Base-by-base conservation (phyloP, 2,797 vertebrate genomes). In the Varecia variegata region DNA sequence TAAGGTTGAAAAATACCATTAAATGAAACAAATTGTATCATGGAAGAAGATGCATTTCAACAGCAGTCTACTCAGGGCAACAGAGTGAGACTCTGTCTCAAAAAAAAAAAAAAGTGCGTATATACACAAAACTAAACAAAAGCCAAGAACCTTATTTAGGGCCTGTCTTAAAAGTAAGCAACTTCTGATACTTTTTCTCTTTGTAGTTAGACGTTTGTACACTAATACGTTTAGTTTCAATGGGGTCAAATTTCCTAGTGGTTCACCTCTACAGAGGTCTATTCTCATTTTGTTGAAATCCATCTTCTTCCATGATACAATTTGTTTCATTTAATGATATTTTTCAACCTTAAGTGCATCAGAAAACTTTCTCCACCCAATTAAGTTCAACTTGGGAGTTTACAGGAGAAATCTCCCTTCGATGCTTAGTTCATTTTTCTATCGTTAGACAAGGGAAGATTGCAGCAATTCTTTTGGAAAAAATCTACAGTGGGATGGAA, bases 261-360 rank as follows among this genome's bases (percentile, higher is more conserved):
- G 30, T 71, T 93, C 54, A 84, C 14, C n/a, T 81, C 1, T 47
- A 67, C 25, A 45, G 5, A 38, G 54, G 50, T 15, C 73, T 11
- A 73, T 82, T 93, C 83, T 92, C 60, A 86, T 79, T 82, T 94
- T 73, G 30, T 70, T 91, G 60, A 94, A 93, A 88, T 79, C 1
- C 45, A 65, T n/a, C 35, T 38, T 86, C 9, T 62, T 73, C 38
- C 14, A 20, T 81, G 23, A 95, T 91, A 54, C 14, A 56, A 70
- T 85, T 86, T 88, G 50, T 92, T 70, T 45, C 60, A 86, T 43
- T 89, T 74, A 43, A 43, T 89, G 40, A 84, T 68, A 6, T 83
- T 88, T 83, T 52, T 11, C 18, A 88, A 3, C 10, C 50, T 88
- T 71, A 73, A 56, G 5, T 93, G 76, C 80, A 76, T 52, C 23